Percentiles rank a stretch among this genome's conserved stretches.
Conservation (phyloP, 2,797 vertebrate genomes). For the Propithecus deckenii region DNA sequence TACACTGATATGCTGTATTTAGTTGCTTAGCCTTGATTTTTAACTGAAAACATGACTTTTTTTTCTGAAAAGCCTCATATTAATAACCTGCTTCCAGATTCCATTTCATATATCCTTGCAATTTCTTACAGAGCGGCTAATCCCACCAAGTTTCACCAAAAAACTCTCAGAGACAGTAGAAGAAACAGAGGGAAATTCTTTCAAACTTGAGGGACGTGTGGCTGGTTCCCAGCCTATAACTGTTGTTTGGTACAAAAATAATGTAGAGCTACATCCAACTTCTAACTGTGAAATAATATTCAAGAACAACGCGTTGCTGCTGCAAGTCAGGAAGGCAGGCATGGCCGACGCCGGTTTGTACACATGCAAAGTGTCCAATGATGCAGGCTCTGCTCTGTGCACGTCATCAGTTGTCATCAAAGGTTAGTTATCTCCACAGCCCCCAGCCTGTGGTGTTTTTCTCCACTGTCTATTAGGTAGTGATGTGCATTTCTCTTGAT, state of each 20-base stretch:
- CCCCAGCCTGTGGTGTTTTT: neutral
- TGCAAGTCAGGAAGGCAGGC: slow-evolving; percentile 90
- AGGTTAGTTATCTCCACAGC: slow-evolving; percentile 86
- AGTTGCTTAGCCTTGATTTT: neutral
- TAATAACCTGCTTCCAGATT: neutral
- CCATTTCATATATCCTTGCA: neutral
- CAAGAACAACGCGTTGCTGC: slow-evolving; percentile 90
- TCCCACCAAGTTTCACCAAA: slow-evolving; percentile 95
- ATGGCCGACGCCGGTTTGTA: slow-evolving; percentile 91
- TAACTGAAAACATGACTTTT: neutral
- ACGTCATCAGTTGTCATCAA: slow-evolving; percentile 90
- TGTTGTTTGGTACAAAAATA: slow-evolving; percentile 93
- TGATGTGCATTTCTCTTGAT: neutral
- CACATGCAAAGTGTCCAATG: slow-evolving; percentile 93
- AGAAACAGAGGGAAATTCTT: slow-evolving; percentile 93
- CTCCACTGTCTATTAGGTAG: neutral
- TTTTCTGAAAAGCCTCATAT: neutral
- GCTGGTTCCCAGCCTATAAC: slow-evolving; percentile 95
- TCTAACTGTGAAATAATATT: slow-evolving; percentile 93
- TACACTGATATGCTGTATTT: neutral
- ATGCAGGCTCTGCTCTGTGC: slow-evolving; percentile 91
- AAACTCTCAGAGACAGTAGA: slow-evolving; percentile 93
- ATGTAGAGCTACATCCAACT: slow-evolving; percentile 89
- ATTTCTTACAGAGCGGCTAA: slow-evolving; percentile 91
- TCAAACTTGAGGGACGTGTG: slow-evolving; percentile 95